Evolutionary conservation across 2,113 vertebrate genomes (phyloP).

Genomic region (Syngnathus typhle): DNA sequence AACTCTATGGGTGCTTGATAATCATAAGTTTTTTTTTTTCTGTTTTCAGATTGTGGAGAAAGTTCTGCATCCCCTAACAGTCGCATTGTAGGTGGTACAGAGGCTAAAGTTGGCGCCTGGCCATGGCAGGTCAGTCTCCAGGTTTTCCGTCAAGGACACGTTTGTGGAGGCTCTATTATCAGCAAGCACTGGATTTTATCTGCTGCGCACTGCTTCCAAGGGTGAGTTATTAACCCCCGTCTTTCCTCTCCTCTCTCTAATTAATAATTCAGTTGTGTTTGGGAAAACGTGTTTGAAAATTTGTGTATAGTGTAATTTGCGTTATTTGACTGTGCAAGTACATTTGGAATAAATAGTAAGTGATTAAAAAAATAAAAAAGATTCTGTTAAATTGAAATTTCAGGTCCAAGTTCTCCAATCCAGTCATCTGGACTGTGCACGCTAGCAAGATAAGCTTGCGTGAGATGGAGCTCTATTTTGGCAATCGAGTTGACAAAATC

Average conservation of each 20-base stretch:
- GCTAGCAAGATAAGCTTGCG: conserved; percentile 36
- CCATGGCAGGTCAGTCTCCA: conserved; percentile 95
- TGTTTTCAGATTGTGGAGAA: conserved; percentile 72
- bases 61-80: conserved; percentile 40
- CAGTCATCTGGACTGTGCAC: conserved; percentile 36
- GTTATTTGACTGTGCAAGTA: background rate
- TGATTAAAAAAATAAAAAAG: background rate
- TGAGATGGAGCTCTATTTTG: fast-evolving
- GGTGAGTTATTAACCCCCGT: conserved; percentile 62
- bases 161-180: conserved; percentile 87
- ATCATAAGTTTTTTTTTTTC: background rate
- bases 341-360: background rate
- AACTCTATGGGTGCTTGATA: too few species aligned
- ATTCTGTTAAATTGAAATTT: background rate
- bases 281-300: background rate
- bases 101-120: conserved; percentile 72
- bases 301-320: background rate
- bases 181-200: conserved; percentile 80
- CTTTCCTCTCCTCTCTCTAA: background rate
- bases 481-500: conserved; percentile 36
- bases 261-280: background rate
- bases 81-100: conserved; percentile 82
- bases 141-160: conserved; percentile 56
- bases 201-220: conserved; percentile 83
- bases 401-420: conserved; percentile 23